Base-by-base conservation (phyloP, 2,113 vertebrate genomes). In the Panthera uncia region DNA sequence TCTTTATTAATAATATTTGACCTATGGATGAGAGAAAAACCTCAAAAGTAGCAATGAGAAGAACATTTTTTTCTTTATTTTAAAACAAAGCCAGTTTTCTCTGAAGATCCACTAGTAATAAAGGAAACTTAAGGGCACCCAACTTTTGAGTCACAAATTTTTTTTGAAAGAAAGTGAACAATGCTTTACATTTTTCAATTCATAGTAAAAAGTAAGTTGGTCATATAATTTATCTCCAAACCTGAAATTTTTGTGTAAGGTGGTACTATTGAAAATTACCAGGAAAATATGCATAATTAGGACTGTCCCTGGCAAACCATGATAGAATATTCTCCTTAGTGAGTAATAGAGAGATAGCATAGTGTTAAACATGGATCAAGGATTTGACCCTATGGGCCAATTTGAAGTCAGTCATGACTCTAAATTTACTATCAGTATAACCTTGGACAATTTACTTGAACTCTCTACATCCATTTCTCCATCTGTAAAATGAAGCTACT, bases 221-320 rank as follows among this genome's bases (percentile, higher is more conserved):
- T 61, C 41, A 88, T 89, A 63, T 95, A 83, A 74, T 89, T 95
- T 79, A 79, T 87, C 25, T 92, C 14, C n/a, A 96, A 95, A 91
- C 1, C 16, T 94, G 41, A 91, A 89, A 48, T 76, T 91, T 94
- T 82, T 93, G 18, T 84, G 7, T 84, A 21, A 33, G 78, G 14
- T 25, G 12, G 1, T 87, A 48, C 68, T 93, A 63, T 33, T 91
- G 33, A 92, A 41, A 73, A 68, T 90, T 94, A 14, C 8, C 23
- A 74, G 19, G 55, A 36, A 48, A 87, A 73, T 78, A 50, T 65
- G 4, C 16, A 63, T 89, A 92, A 74, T 2, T 16, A 65, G 27
- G 13, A 31, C 19, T 87, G 14, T 95, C 13, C n/a, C 66, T 83
- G 33, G 16, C 19, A 94, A 73, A 82, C 45, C 45, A 96, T 45